Conservation (phyloP, 2,888 invertebrate species). For the Caenorhabditis wallacei region DNA sequence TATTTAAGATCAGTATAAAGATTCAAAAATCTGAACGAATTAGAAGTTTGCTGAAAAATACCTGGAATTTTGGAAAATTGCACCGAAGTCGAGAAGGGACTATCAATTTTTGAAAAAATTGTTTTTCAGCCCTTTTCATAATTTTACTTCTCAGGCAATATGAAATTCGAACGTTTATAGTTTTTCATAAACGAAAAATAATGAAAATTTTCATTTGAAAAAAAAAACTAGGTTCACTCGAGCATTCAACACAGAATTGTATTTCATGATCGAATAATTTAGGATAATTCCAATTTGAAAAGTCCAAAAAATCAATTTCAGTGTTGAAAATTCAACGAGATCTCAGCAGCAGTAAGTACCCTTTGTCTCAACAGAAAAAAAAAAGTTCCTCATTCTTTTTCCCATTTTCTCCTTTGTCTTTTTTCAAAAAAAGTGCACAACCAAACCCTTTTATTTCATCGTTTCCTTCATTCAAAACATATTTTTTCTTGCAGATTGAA, state of each 20-base stretch:
- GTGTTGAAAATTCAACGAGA: slow-evolving; percentile 21
- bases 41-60: no score
- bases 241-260: not conserved
- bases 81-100: no score
- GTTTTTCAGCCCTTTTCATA: no score
- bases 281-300: not conserved
- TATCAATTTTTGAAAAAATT: no score
- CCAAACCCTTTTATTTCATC: slow-evolving; percentile 25
- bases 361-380: slow-evolving; percentile 42
- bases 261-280: not conserved
- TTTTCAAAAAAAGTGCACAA: slow-evolving; percentile 27
- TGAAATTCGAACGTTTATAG: no score
- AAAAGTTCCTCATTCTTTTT: slow-evolving; percentile 9
- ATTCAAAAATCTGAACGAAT: no score
- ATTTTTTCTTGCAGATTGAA: slow-evolving; percentile 73
- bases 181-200: no score
- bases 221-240: no score
- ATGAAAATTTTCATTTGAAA: no score
- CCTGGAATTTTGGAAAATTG: no score
- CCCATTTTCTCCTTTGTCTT: slow-evolving; percentile 21
- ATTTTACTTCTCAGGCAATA: no score
- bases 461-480: not conserved
- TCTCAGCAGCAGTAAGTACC: slow-evolving; percentile 50
- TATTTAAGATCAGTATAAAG: not conserved
- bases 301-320: slow-evolving; percentile 27